Conservation (phyloP, 2,113 vertebrate species). For the Saimiri boliviensis region DNA sequence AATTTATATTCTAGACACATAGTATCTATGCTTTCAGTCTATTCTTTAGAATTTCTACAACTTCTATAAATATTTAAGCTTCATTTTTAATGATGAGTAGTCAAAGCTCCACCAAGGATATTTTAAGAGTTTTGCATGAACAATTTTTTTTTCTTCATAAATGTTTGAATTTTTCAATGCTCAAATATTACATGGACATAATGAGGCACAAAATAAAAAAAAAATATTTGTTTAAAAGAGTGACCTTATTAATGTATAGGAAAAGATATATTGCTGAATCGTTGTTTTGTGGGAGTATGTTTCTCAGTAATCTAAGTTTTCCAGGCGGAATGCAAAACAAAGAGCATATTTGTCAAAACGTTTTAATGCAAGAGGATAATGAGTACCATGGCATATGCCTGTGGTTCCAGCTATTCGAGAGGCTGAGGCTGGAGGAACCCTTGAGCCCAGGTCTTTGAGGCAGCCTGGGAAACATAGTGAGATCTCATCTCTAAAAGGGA, state of each 20-base stretch:
- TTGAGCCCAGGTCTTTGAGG: not conserved
- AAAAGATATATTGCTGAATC: not conserved
- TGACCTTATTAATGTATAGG: not conserved
- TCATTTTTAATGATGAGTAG: not conserved
- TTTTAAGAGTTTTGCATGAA: not conserved
- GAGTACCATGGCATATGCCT: not conserved
- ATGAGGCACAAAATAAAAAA: not conserved
- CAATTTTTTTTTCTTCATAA: not conserved
- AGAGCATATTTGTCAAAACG: not conserved
- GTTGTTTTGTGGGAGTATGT: not conserved
- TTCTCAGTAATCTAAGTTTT: constrained; percentile 13
- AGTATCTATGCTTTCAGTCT: not conserved
- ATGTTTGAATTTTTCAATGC: not conserved
- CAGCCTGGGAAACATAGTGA: not conserved
- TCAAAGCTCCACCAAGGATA: not conserved
- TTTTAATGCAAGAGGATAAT: not conserved
- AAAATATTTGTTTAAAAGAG: constrained; percentile 20
- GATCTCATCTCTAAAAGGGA: not conserved
- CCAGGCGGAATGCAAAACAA: not conserved
- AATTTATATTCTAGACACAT: not conserved
- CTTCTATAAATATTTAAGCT: not conserved
- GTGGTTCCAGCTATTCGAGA: not conserved
- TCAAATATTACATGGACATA: not conserved
- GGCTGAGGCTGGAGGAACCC: not conserved
- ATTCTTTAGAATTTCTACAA: not conserved